Conservation (phyloP, 2,888 invertebrate species). For the Lottia gigantea region DNA sequence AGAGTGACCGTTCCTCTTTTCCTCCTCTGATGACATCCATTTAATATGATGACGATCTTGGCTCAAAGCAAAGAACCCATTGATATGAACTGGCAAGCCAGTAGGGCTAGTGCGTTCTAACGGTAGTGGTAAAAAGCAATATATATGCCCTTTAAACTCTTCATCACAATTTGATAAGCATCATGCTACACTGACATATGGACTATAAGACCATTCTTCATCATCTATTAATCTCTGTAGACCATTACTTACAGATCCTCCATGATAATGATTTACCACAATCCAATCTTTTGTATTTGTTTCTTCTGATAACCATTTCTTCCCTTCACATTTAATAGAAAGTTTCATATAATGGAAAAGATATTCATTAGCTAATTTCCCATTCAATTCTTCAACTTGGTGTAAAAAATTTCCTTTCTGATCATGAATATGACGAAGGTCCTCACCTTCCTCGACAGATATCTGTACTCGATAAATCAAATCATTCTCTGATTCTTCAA, state of each 20-base stretch:
- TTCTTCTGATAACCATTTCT: neutral
- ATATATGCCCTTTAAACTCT: slow-evolving; percentile 50
- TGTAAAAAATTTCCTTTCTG: slow-evolving; percentile 17
- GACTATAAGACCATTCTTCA: slow-evolving; percentile 37
- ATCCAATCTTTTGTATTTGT: slow-evolving; percentile 28
- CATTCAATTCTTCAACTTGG: slow-evolving; percentile 11
- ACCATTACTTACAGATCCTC: slow-evolving; percentile 31
- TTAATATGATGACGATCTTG: slow-evolving; percentile 61
- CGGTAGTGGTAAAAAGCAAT: slow-evolving; percentile 64
- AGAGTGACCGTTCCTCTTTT: slow-evolving; percentile 25
- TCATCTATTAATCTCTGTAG: slow-evolving; percentile 27
- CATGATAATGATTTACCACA: slow-evolving; percentile 39
- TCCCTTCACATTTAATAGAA: slow-evolving; percentile 3
- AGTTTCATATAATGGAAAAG: slow-evolving; percentile 5
- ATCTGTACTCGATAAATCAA: slow-evolving; percentile 17
- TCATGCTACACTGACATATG: slow-evolving; percentile 50
- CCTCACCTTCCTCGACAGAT: neutral
- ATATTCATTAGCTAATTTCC: slow-evolving; percentile 13
- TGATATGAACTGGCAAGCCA: slow-evolving; percentile 62
- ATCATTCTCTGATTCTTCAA: slow-evolving; percentile 16
- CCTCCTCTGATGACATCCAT: slow-evolving; percentile 54
- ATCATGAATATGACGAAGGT: neutral
- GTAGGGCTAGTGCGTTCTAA: slow-evolving; percentile 49
- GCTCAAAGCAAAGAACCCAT: slow-evolving; percentile 61
- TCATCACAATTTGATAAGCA: slow-evolving; percentile 25